Conservation (phyloP, 1,140 invertebrate genomes). For the Ceratitis capitata region DNA sequence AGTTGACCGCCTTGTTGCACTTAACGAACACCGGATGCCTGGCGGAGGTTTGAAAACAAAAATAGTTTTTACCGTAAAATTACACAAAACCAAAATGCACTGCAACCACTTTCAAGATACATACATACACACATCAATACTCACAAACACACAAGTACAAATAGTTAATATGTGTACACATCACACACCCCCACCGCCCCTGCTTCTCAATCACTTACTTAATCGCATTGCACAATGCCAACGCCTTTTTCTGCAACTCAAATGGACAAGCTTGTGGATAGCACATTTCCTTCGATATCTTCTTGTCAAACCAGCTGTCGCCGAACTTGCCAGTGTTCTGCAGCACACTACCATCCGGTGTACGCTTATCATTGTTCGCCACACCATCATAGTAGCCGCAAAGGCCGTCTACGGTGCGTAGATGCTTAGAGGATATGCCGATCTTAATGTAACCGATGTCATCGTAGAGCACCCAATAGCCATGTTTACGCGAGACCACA, state of each 20-base stretch:
- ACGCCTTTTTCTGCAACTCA: constrained; percentile 71
- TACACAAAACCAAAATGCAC: constrained; percentile 5
- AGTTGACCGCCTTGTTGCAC: constrained; percentile 71
- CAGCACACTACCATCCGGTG: constrained; percentile 73
- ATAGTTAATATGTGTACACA: not conserved
- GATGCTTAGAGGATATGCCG: constrained; percentile 73
- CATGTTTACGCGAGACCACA: constrained; percentile 75
- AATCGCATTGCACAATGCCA: constrained; percentile 71
- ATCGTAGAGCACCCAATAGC: constrained; percentile 79
- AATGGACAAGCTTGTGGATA: constrained; percentile 69
- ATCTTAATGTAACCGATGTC: constrained; percentile 76
- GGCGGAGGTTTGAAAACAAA: not conserved
- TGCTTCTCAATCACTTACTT: too few species aligned
- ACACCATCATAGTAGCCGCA: constrained; percentile 81
- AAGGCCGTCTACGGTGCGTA: constrained; percentile 75
- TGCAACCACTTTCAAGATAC: not conserved
- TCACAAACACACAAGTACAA: not conserved
- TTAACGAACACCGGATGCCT: constrained; percentile 70
- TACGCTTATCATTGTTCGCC: constrained; percentile 73
- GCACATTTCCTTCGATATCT: constrained; percentile 68
- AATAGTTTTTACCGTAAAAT: constrained; percentile 21
- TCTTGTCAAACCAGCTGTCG: constrained; percentile 74
- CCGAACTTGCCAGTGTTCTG: constrained; percentile 77
- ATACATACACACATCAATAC: not conserved
- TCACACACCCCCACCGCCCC: not conserved